Conservation (phyloP, 2,888 invertebrate genomes). For the Volucella zonaria region DNA sequence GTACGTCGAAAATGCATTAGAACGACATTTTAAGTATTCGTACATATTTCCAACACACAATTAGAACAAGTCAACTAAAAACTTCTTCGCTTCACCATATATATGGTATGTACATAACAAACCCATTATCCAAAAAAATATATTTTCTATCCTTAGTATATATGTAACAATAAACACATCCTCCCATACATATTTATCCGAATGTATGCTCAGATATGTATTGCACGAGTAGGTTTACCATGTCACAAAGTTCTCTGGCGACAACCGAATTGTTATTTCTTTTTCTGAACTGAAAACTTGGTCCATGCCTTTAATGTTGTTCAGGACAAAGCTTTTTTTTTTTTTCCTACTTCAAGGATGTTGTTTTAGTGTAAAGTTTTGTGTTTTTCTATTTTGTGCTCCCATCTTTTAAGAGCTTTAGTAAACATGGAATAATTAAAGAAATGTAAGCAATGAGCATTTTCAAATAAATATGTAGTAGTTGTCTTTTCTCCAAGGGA, state of each 20-base stretch:
- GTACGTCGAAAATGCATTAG: conserved; percentile 52
- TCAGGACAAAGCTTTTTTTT: conserved; percentile 32
- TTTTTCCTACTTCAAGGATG: conserved; percentile 25
- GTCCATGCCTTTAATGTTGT: conserved; percentile 61
- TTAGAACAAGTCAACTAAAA: conserved; percentile 60
- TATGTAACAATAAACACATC: not conserved
- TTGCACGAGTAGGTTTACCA: too few species aligned
- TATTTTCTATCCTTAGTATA: conserved; percentile 2
- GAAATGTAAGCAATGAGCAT: conserved; percentile 9
- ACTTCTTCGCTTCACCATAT: conserved; percentile 38
- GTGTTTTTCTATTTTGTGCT: not conserved
- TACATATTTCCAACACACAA: conserved; percentile 38
- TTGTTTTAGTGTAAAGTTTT: conserved; percentile 25
- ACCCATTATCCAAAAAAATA: conserved; percentile 58
- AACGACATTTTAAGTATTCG: conserved; percentile 40
- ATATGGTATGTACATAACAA: conserved; percentile 54
- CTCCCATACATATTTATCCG: not conserved
- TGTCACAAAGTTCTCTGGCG: conserved; percentile 52
- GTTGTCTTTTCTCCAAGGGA: not conserved
- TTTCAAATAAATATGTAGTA: conserved; percentile 13
- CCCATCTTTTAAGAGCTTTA: conserved; percentile 32
- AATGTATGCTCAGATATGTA: not conserved
- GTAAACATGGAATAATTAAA: conserved; percentile 59
- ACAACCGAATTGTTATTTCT: conserved; percentile 49
- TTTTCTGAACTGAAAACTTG: conserved; percentile 36